Base-by-base conservation (phyloP, 2,888 invertebrate genomes). In the Latheticus oryzae region DNA sequence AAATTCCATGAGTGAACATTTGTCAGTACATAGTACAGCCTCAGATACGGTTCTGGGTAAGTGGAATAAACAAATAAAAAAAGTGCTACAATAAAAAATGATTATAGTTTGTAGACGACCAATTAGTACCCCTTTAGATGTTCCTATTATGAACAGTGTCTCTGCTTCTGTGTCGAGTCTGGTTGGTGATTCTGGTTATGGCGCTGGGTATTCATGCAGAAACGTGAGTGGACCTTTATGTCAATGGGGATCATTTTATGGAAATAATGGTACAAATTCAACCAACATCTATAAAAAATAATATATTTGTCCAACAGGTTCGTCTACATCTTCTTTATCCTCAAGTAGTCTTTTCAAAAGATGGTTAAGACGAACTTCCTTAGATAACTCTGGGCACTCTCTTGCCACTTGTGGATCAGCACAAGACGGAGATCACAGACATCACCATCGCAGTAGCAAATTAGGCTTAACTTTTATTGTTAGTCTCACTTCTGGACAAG, bases 391-490 rank as follows among this genome's bases (percentile, higher is more conserved):
- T 4, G 76, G 75, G 3, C 57, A 45, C 26, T 70, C 69, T 1
- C 56, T 71, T n/a, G 57, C 64, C 15, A 60, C 60, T 53, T 66
- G 67, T 11, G 65, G 58, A 12, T 61, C 67, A 2, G 58, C 64
- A 5, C 67, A 67, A 3, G 67, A 69, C 9, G 56, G 61, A 26
- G 52, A 54, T 21, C 62, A 61, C 23, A 37, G 62, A 4, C 37
- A 24, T n/a, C 67, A 72, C 51, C 61, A 66, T 33, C 66, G 71
- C 42, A 64, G 68, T 38, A 73, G 74, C 60, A 87, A 87, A 72
- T 78, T 90, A 7, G 90, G 89, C 1, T 74, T 90, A 17, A 87
- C 87, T 5, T 82, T 90, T 58, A 79, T 89, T 53, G 83, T 90
- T 53, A 81, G 82, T 30, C 78, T 86, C 66, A 81, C 82, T 21